Percentiles rank a stretch among this genome's conserved stretches.
phyloP scores from a whole-genome alignment of 1,140 invertebrate species.

The Metaphire vulgaris region DNA sequence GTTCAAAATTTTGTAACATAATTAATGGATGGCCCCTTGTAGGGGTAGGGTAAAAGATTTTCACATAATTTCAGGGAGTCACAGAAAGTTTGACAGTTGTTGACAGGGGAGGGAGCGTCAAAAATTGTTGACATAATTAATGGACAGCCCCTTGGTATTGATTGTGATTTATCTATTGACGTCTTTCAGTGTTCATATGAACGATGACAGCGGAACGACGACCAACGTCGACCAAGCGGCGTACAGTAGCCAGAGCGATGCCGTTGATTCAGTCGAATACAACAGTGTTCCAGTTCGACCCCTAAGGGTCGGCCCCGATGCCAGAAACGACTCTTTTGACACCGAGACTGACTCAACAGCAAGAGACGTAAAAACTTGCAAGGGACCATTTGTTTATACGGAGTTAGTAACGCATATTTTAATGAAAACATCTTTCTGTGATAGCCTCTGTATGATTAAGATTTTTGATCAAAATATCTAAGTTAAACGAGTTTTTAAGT shows the following conservation, averaged over 20 bases:
- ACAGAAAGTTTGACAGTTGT: no score
- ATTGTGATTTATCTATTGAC: no score
- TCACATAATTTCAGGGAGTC: no score
- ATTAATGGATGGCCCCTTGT: no score
- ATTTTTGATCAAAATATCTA: not conserved
- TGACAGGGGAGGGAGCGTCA: no score
- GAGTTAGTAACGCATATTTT: constrained; percentile 42
- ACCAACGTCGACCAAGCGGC: not conserved
- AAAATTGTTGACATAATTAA: no score
- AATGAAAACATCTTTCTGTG: not conserved
- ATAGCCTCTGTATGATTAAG: not conserved
- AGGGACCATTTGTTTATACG: constrained; percentile 48
- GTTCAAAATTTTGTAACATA: no score
- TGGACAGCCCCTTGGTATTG: no score
- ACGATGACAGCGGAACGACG: not conserved
- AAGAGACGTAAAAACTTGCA: constrained; percentile 35
- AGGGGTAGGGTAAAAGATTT: no score
- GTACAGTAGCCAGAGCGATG: constrained; percentile 29
- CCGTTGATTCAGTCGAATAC: constrained; percentile 22
- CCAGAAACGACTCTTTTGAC: not conserved
- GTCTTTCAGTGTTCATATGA: constrained; percentile 14
- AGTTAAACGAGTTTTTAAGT: not conserved
- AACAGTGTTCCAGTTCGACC: constrained; percentile 32
- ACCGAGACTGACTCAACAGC: constrained; percentile 3
- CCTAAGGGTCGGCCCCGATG: constrained; percentile 7